Evolutionary conservation across 2,888 invertebrate species (phyloP).

Genomic region (Catocala fraxini): DNA sequence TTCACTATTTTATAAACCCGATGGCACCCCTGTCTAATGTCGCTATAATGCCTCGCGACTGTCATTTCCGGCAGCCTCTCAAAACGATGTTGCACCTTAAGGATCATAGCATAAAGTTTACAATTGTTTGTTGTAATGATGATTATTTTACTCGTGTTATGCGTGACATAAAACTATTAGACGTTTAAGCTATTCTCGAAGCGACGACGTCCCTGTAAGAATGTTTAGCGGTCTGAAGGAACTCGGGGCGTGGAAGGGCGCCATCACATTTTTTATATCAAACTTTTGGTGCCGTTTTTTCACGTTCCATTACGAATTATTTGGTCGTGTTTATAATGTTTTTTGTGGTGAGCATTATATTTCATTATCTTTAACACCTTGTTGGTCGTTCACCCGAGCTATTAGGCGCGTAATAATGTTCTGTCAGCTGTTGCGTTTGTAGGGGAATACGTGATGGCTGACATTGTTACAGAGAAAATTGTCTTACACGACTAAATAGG

Average conservation of each 20-base stretch:
- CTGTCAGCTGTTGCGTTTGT: constrained; percentile 44
- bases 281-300: constrained; percentile 73
- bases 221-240: constrained; percentile 68
- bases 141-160: constrained; percentile 72
- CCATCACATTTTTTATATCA: constrained; percentile 70
- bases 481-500: background rate
- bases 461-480: constrained; percentile 16
- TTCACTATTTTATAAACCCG: constrained; percentile 77
- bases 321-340: constrained; percentile 71
- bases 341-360: constrained; percentile 74
- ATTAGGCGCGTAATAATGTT: constrained; percentile 43
- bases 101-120: constrained; percentile 57
- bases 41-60: constrained; percentile 79
- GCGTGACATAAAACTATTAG: constrained; percentile 88
- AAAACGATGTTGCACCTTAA: constrained; percentile 59
- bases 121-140: constrained; percentile 47
- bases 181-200: constrained; percentile 85
- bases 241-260: constrained; percentile 76
- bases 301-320: constrained; percentile 80
- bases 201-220: constrained; percentile 75
- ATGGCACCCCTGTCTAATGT: constrained; percentile 81
- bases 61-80: constrained; percentile 69
- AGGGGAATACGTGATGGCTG: constrained; percentile 32
- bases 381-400: constrained; percentile 60
- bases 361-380: constrained; percentile 84